These are phyloP conservation scores for Urocolius indicus DNA, from an alignment of 2,113 vertebrate genomes.

Conservation along the genomic window DNA sequence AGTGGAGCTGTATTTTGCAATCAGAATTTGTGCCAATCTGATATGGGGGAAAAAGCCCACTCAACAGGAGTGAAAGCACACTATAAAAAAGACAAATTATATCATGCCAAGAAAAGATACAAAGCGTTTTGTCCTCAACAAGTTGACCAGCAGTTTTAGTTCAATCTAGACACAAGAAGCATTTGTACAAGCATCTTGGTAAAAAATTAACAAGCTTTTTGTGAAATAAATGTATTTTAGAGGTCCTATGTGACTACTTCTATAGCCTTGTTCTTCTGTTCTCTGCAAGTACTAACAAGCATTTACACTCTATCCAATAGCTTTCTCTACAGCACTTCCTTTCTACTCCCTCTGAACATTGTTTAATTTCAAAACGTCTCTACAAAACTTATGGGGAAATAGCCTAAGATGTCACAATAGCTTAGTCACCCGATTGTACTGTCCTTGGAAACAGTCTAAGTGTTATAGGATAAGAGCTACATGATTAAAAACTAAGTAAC, in stretches of 20 bases:
- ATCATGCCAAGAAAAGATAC: not conserved
- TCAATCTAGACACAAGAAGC: not conserved
- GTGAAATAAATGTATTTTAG: not conserved
- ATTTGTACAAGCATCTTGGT: not conserved
- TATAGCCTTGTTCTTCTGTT: not conserved
- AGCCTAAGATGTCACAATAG: not conserved
- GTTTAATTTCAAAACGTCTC: not conserved
- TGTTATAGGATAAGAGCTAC: not conserved
- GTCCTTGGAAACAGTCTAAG: not conserved
- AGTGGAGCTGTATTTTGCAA: not conserved
- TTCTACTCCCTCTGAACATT: not conserved
- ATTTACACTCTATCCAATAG: not conserved
- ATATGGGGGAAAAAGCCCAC: rapidly evolving
- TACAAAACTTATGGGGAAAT: not conserved
- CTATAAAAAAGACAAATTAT: not conserved
- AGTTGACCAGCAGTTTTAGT: not conserved
- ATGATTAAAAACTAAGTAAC: not conserved
- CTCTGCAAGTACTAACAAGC: not conserved
- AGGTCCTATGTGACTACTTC: not conserved
- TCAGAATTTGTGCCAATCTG: not conserved
- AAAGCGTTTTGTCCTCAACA: not conserved
- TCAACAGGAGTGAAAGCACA: not conserved
- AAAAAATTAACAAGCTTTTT: not conserved
- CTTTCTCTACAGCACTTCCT: not conserved
- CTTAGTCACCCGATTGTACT: not conserved